Conservation (phyloP, 2,888 invertebrate genomes). For the Erebia ligea region DNA sequence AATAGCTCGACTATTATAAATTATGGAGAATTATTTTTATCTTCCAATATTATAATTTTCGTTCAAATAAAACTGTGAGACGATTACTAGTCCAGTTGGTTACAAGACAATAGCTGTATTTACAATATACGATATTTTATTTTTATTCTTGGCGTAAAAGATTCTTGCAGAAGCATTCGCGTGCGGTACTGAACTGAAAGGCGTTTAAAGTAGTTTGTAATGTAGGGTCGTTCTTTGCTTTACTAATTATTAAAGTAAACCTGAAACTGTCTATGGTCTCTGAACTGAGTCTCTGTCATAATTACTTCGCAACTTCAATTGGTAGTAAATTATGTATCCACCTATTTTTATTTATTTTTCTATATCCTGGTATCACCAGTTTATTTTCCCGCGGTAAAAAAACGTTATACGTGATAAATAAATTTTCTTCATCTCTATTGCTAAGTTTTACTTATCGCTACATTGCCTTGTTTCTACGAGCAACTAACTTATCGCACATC, state of each 20-base stretch:
- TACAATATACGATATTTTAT: constrained; percentile 7
- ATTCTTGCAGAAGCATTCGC: too few species aligned
- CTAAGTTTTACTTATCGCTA: too few species aligned
- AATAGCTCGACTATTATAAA: constrained; percentile 42
- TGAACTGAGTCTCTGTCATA: too few species aligned
- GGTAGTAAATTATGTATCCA: too few species aligned
- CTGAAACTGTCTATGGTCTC: too few species aligned
- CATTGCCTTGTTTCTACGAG: too few species aligned
- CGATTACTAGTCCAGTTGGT: constrained; percentile 6
- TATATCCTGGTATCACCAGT: too few species aligned
- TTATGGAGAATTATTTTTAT: constrained; percentile 59
- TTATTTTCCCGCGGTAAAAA: not conserved
- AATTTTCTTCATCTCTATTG: not conserved
- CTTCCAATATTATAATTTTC: constrained; percentile 52
- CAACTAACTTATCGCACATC: too few species aligned
- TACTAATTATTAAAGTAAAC: too few species aligned
- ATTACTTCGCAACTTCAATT: too few species aligned
- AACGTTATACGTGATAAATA: not conserved
- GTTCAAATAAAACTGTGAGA: constrained; percentile 48
- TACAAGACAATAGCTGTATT: constrained; percentile 8
- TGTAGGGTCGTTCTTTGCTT: too few species aligned
- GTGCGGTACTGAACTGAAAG: not conserved
- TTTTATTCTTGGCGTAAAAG: not conserved
- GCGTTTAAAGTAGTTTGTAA: not conserved
- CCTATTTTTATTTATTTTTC: too few species aligned